Base-by-base conservation (phyloP, 1,140 invertebrate species). In the Venturia canescens region DNA sequence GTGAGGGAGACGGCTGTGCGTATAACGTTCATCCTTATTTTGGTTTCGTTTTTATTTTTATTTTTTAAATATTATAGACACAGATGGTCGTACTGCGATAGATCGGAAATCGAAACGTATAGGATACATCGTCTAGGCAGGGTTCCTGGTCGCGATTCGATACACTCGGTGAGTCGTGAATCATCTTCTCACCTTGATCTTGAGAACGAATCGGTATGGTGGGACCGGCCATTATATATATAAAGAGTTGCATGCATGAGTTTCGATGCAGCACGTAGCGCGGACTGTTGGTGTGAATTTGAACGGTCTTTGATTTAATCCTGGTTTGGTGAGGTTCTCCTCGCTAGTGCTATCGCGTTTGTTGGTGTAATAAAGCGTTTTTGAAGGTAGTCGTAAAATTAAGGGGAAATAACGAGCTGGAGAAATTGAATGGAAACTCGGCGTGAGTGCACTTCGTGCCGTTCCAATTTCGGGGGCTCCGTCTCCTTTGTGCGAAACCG, bases 131-230 rank as follows among this genome's bases (percentile, higher is more conserved):
- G 53, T 23, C 18, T 23, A 9, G 53, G 53, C n/a, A 23, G 53
- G 53, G 53, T 27, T 3, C 3, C 27, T 29, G 74, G 74, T 63
- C 29, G 53, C 74, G 74, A 76, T 63, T 76, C 53, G 74, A 76
- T 76, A 63, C 74, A 76, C 74, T 76, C 74, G 53, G 27, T 75
- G 79, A 48, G 48, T 69, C 75, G 78, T 85, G 86, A 86, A 86
- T 86, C 83, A 87, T 84, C 76, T 84, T 84, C 82, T 84, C 82
- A 84, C 84, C 82, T 85, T 83, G 83, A 83, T 84, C 80, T 83
- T 82, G 82, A 63, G 80, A 75, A 74, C 67, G 53, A 76, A 76
- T 76, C 53, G 53, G 53, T 57, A 18, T 13, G 44, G 23, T 23
- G 48, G 50, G 29, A 21, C 44, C 21, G 26, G 16, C 34, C 27